A percentile compares a stretch with the other conserved stretches of the same genome.
phyloP scores from a whole-genome alignment of 2,797 vertebrate genomes.

The Peromyscus melanophrys region DNA sequence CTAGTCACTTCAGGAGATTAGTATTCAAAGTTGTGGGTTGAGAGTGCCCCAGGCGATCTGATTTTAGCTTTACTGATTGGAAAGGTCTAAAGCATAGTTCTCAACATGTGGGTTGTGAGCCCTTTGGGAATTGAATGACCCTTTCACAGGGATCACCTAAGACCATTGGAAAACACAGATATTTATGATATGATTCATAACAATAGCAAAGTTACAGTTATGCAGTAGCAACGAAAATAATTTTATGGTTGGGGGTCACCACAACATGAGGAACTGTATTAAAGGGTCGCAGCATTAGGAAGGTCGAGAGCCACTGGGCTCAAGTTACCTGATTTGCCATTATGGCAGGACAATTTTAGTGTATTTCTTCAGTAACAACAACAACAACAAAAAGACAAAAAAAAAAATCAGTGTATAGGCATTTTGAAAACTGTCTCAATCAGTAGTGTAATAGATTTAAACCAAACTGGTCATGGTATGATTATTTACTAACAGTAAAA shows the following conservation, averaged over 20 bases:
- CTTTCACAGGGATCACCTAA: background rate
- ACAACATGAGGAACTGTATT: background rate
- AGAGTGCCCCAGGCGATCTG: background rate
- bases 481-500: slow-evolving; percentile 21
- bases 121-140: background rate
- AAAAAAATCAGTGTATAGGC: background rate
- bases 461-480: background rate
- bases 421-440: background rate
- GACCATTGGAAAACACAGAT: background rate
- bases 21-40: background rate
- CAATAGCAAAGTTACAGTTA: background rate
- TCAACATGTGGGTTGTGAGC: background rate
- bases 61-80: background rate
- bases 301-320: background rate
- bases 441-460: background rate
- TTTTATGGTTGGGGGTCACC: background rate
- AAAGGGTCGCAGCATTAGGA: background rate
- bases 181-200: background rate
- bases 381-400: background rate
- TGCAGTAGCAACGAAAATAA: background rate
- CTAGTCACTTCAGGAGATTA: background rate
- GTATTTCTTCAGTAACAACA: background rate
- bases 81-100: background rate
- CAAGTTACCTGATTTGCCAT: background rate
- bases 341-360: background rate